Base-by-base conservation (phyloP, 1,140 invertebrate genomes). In the Calycopis cecrops region DNA sequence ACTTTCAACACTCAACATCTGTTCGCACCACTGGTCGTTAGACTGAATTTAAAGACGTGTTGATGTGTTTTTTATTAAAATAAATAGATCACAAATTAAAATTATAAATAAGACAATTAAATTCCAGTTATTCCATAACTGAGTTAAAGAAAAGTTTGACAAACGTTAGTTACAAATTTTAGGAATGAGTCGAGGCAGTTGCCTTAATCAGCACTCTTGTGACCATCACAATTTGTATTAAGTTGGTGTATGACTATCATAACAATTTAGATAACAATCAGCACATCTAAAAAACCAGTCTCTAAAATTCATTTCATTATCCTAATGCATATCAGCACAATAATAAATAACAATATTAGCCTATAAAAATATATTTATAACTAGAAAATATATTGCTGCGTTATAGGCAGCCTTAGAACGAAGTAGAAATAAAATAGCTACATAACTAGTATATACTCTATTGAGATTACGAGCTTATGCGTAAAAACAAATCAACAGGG, bases 1-100 rank as follows among this genome's bases (percentile, higher is more conserved):
- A 79, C 74, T 84, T 77, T 84, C 82, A 86, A 86, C 71, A 61
- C 81, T 86, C 76, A 86, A 86, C 83, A 84, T 79, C 77, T 82
- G 74, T 83, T 78, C 79, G 83, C 83, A 86, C 83, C 80, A 84
- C 67, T 82, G 75, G 69, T 84, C 73, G 71, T 83, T 82, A 72
- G 73, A 74, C 69, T 73, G 61, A 69, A 9, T 17, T 17, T 44
- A 16, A 16, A 44, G 40, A 44, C 3, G 12, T 44, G 16, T 42
- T 9, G 12, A 44, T 3, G 12, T 44, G 3, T 44, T 28, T 2
- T 6, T 28, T n/a, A n/a, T n/a, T 28, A 28, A 28, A 28, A 28
- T 28, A 28, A 28, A 28, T 28, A 28, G 21, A 28, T 28, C 21
- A 28, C 21, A 28, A 28, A 28, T 28, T 28, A 28, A 28, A 28